These are phyloP conservation scores for Thunnus thynnus DNA, from an alignment of 2,113 vertebrate genomes.

Conservation along the genomic window DNA sequence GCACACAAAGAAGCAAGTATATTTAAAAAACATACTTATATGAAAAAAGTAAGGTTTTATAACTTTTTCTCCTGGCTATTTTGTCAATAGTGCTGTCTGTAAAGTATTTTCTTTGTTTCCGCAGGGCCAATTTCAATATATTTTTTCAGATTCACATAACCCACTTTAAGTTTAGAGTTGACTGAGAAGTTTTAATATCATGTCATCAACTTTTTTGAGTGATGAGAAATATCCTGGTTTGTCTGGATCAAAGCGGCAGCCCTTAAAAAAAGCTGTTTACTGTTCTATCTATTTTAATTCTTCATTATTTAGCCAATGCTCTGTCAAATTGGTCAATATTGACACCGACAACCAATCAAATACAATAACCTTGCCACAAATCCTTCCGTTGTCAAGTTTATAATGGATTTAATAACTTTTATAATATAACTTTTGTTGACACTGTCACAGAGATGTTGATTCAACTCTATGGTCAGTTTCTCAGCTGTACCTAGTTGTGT, in stretches of 20 bases:
- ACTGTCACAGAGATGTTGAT: too few species aligned
- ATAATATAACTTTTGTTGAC: too few species aligned
- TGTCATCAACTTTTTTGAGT: not conserved
- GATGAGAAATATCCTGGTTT: not conserved
- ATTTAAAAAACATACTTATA: slow-evolving; percentile 29
- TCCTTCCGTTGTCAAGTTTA: too few species aligned
- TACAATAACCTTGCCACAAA: not conserved
- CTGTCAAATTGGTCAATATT: slow-evolving; percentile 1
- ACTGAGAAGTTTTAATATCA: too few species aligned
- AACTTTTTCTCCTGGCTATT: slow-evolving; percentile 7
- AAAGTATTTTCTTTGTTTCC: not conserved
- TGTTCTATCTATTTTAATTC: not conserved
- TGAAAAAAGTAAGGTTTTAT: slow-evolving; percentile 12
- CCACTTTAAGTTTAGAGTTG: not conserved
- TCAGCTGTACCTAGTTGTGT: too few species aligned
- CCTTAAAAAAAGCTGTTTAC: not conserved
- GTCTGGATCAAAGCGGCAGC: not conserved
- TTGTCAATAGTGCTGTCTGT: not conserved
- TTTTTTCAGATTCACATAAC: not conserved
- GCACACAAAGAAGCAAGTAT: slow-evolving; percentile 10
- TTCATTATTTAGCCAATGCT: not conserved
- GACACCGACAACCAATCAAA: not conserved
- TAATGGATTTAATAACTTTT: too few species aligned
- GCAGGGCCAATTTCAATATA: slow-evolving; percentile 10
- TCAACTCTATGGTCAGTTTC: too few species aligned